Evolutionary conservation across 2,113 vertebrate species (phyloP).

Genomic region (Rhinoderma darwinii): DNA sequence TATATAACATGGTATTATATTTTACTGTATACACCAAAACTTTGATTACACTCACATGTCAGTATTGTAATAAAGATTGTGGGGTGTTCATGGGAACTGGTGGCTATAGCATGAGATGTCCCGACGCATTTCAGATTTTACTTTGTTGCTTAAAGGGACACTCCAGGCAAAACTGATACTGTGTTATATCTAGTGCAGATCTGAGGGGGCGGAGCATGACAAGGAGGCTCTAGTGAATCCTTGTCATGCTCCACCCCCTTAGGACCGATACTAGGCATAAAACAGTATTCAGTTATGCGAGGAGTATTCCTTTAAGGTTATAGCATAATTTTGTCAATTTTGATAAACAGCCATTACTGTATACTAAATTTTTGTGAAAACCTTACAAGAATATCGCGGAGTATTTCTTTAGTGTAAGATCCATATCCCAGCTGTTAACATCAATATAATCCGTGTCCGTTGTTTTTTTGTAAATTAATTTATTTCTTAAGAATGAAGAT

Average conservation of each 20-base stretch:
- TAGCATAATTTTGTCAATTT: neutral
- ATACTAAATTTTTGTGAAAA: neutral
- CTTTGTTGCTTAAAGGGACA: neutral
- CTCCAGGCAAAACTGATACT: neutral
- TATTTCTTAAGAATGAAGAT: conserved; percentile 59
- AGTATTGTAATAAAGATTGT: conserved; percentile 2
- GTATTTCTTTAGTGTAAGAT: conserved; percentile 3
- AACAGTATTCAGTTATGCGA: neutral
- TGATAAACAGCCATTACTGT: neutral
- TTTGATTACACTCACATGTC: neutral
- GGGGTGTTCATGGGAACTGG: neutral
- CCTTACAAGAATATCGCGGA: neutral
- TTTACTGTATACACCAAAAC: neutral
- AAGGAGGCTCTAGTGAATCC: neutral
- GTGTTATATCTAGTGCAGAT: no score
- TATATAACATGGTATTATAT: neutral
- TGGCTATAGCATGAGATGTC: neutral
- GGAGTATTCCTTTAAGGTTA: neutral
- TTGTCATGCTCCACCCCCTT: neutral
- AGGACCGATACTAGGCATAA: neutral
- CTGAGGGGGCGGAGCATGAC: neutral
- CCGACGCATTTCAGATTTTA: no score
- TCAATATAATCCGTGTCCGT: conserved; percentile 13
- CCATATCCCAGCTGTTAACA: conserved; percentile 15
- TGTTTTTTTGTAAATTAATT: conserved; percentile 56